These are phyloP conservation scores for Heteromurus nitidus DNA, from an alignment of 2,888 invertebrate genomes.

Conservation along the genomic window DNA sequence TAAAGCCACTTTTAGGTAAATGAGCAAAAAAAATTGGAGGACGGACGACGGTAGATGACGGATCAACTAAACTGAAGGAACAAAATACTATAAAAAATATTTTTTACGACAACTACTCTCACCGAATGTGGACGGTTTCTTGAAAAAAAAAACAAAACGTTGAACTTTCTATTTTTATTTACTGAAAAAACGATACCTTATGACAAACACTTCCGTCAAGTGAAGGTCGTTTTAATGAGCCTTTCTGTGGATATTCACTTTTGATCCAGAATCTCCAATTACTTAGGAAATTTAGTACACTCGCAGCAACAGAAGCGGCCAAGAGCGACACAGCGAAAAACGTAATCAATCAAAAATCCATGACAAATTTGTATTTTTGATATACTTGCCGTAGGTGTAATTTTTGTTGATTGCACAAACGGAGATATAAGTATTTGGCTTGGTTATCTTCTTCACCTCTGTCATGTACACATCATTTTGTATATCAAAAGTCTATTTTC, in stretches of 20 bases:
- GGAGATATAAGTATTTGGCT: no score
- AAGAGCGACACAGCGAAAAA: constrained; percentile 56
- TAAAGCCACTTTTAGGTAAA: constrained; percentile 18
- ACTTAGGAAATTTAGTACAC: constrained; percentile 66
- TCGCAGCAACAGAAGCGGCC: constrained; percentile 62
- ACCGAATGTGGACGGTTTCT: constrained; percentile 8
- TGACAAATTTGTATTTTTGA: not conserved
- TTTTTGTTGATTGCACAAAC: constrained; percentile 16
- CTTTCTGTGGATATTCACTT: not conserved
- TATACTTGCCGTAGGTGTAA: not conserved
- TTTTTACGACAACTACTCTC: not conserved
- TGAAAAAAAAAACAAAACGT: constrained; percentile 1
- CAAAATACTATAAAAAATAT: not conserved
- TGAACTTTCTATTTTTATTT: no score
- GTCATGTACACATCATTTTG: no score
- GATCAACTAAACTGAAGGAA: constrained; percentile 7
- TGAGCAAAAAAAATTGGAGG: constrained; percentile 9
- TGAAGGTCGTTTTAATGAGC: not conserved
- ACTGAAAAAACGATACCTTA: not conserved
- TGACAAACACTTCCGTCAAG: not conserved
- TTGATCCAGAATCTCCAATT: constrained; percentile 61
- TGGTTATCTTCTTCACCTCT: no score
- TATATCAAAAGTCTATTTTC: no score
- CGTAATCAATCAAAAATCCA: constrained; percentile 38
- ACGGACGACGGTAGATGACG: constrained; percentile 29